Percentiles rank a stretch among this genome's conserved stretches.
Conservation (phyloP, 1,140 invertebrate species). For the Drosophila triauraria region DNA sequence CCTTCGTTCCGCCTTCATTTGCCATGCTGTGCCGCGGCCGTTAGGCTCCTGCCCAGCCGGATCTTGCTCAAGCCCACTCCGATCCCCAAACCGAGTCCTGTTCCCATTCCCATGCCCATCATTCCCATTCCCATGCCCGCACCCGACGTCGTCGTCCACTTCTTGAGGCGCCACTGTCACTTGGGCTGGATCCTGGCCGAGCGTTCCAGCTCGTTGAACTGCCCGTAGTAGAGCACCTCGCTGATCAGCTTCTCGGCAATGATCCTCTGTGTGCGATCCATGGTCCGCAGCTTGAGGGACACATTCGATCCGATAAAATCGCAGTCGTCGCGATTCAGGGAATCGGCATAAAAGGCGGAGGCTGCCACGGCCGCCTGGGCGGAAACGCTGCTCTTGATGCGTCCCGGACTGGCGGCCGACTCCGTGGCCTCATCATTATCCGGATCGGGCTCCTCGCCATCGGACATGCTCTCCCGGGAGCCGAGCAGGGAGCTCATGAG, state of each 20-base stretch:
- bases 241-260: slow-evolving; percentile 85
- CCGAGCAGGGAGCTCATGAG: slow-evolving; percentile 73
- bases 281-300: slow-evolving; percentile 82
- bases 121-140: slow-evolving; percentile 5
- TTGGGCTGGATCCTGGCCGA: slow-evolving; percentile 80
- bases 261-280: slow-evolving; percentile 84
- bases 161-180: slow-evolving; percentile 72
- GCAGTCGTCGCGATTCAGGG: slow-evolving; percentile 72
- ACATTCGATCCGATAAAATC: slow-evolving; percentile 85
- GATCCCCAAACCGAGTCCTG: slow-evolving; percentile 30
- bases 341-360: slow-evolving; percentile 76
- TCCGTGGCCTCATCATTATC: slow-evolving; percentile 74
- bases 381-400: slow-evolving; percentile 73
- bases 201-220: slow-evolving; percentile 82
- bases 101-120: slow-evolving; percentile 11
- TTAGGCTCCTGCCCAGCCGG: slow-evolving; percentile 20
- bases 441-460: slow-evolving; percentile 60
- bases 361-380: slow-evolving; percentile 65
- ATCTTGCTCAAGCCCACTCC: slow-evolving; percentile 32
- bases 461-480: slow-evolving; percentile 77
- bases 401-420: slow-evolving; percentile 67
- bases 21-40: slow-evolving; percentile 59
- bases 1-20: slow-evolving; percentile 36
- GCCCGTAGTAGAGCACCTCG: slow-evolving; percentile 85
- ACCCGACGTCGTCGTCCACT: slow-evolving; percentile 46